A percentile compares a stretch with the other conserved stretches of the same genome.
phyloP scores from a whole-genome alignment of 2,113 vertebrate genomes.

The Dasypus novemcinctus region DNA sequence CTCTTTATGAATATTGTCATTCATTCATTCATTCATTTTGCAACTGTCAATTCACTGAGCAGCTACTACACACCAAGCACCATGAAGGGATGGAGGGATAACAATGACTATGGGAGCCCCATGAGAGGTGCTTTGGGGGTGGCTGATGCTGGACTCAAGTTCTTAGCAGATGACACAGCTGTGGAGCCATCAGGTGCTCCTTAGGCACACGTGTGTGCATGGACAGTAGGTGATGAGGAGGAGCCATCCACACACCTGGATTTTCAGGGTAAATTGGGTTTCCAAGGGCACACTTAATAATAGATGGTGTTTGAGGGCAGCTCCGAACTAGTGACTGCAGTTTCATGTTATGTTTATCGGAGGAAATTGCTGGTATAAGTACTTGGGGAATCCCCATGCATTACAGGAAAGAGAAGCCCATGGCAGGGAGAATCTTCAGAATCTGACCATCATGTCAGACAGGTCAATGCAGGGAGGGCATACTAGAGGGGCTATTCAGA shows the following conservation, averaged over 20 bases:
- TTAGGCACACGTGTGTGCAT: not conserved
- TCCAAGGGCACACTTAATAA: constrained; percentile 22
- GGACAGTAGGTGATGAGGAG: not conserved
- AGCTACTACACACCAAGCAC: not conserved
- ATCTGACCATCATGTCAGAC: not conserved
- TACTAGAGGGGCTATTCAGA: not conserved
- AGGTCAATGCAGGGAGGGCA: not conserved
- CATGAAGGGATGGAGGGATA: not conserved
- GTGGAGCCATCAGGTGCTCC: not conserved
- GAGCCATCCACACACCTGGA: not conserved
- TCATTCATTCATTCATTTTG: not conserved
- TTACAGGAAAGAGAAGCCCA: not conserved
- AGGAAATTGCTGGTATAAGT: not conserved
- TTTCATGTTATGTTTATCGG: not conserved
- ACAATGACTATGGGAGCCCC: no score
- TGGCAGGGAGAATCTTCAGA: not conserved
- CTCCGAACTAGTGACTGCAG: not conserved
- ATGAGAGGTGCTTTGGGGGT: not conserved
- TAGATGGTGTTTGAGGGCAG: not conserved
- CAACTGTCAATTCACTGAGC: accelerated
- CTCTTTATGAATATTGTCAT: not conserved
- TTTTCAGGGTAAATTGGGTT: constrained; percentile 24
- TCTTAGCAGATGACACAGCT: not conserved
- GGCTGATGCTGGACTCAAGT: not conserved
- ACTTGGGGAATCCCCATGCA: not conserved